Percentiles rank a stretch among this genome's conserved stretches.
These are phyloP conservation scores for Physeter macrocephalus DNA, from an alignment of 2,113 vertebrate species.

Conservation along the genomic window DNA sequence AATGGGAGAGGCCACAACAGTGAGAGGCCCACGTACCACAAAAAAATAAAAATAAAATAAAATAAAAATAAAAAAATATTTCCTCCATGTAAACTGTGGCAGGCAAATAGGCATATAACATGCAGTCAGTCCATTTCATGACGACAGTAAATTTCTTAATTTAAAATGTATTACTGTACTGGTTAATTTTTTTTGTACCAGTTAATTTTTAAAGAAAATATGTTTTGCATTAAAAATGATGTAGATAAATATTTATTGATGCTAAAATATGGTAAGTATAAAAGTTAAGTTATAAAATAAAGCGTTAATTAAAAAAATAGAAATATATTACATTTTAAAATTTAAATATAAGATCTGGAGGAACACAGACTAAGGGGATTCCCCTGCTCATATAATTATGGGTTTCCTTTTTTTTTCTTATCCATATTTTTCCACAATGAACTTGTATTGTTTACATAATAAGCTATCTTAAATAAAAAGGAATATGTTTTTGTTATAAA, in stretches of 20 bases:
- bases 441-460: background rate
- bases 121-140: background rate
- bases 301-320: background rate
- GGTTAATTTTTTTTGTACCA: background rate
- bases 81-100: background rate
- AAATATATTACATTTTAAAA: background rate
- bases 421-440: background rate
- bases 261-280: background rate
- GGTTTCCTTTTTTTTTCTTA: background rate
- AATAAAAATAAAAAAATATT: conserved; percentile 11
- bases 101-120: background rate
- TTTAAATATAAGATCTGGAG: background rate
- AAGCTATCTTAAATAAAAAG: conserved; percentile 14
- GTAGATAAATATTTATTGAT: conserved; percentile 7
- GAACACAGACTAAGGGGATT: background rate
- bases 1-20: too few species aligned
- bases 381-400: background rate
- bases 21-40: too few species aligned
- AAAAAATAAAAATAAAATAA: too few species aligned
- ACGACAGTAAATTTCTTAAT: conserved; percentile 2
- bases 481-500: conserved; percentile 29
- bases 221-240: background rate
- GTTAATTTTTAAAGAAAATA: conserved; percentile 1
- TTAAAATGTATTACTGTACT: background rate
- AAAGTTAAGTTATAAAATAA: conserved; percentile 1